phyloP scores from a whole-genome alignment of 2,113 vertebrate species.

The Cyprinus carpio region DNA sequence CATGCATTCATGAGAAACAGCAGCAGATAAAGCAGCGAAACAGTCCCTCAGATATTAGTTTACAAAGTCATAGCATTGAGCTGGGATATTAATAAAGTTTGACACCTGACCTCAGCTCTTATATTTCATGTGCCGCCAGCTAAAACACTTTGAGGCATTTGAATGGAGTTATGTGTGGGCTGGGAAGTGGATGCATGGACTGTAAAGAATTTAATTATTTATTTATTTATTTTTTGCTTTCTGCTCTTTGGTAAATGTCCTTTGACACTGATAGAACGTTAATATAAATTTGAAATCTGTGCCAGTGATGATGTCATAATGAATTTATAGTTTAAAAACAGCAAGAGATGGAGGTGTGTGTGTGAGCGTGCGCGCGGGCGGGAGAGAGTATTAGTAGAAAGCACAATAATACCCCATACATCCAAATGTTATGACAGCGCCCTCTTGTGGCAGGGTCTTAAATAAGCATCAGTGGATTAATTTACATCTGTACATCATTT shows the following conservation, averaged over 20 bases:
- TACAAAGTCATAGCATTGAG: conserved; percentile 66
- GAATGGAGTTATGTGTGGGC: not conserved
- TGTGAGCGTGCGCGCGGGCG: too few species aligned
- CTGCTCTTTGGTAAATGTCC: not conserved
- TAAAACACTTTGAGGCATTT: conserved; percentile 37
- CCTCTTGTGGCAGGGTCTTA: conserved; percentile 10
- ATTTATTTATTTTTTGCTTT: not conserved
- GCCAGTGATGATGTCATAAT: not conserved
- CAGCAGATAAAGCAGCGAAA: conserved; percentile 15
- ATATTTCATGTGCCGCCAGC: conserved; percentile 29
- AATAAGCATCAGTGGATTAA: not conserved
- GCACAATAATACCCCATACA: not conserved
- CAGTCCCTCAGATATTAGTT: conserved; percentile 56
- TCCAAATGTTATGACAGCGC: not conserved
- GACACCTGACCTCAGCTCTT: conserved; percentile 61
- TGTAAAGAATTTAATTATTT: not conserved
- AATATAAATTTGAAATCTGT: not conserved
- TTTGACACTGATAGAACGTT: not conserved
- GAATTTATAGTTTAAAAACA: not conserved
- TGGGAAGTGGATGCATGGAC: not conserved
- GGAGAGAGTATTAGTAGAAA: too few species aligned
- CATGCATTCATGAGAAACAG: not conserved
- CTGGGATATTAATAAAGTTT: conserved; percentile 68
- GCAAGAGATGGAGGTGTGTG: not conserved
- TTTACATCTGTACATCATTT: not conserved